Conservation (phyloP, 1,140 invertebrate species). For the Panagrolaimus sp. region DNA sequence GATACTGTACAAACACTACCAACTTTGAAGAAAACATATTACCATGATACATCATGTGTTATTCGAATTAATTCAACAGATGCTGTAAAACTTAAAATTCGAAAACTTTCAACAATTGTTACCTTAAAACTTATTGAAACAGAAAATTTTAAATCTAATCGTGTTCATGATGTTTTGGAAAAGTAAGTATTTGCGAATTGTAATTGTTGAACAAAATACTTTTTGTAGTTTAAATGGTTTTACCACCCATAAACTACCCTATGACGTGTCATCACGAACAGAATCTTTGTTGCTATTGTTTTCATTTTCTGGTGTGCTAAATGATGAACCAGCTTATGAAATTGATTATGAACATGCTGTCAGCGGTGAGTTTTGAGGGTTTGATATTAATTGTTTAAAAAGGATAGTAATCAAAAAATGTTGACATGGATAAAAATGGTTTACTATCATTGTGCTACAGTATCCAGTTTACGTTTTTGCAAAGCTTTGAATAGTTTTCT, state of each 20-base stretch:
- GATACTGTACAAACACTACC: neutral
- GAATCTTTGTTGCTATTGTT: slow-evolving; percentile 26
- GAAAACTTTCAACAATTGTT: neutral
- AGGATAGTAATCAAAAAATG: no score
- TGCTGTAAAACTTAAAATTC: neutral
- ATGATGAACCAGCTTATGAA: neutral
- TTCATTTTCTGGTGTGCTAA: neutral
- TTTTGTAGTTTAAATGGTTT: neutral
- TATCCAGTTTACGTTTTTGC: no score
- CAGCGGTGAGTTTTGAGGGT: neutral
- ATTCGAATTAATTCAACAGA: neutral
- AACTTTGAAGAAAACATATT: neutral
- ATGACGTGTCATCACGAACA: slow-evolving; percentile 25
- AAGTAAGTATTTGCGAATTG: neutral
- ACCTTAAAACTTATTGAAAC: neutral
- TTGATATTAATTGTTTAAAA: neutral
- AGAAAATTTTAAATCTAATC: neutral
- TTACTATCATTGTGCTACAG: no score
- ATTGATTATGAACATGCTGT: slow-evolving; percentile 19
- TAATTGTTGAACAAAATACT: no score
- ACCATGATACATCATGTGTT: neutral
- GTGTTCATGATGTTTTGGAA: slow-evolving; percentile 2
- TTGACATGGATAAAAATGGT: no score
- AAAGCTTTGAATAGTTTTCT: no score
- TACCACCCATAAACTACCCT: slow-evolving; percentile 11